A percentile compares a stretch with the other conserved stretches of the same genome.
These are phyloP conservation scores for Echiichthys vipera DNA, from an alignment of 2,797 vertebrate species.

Conservation along the genomic window DNA sequence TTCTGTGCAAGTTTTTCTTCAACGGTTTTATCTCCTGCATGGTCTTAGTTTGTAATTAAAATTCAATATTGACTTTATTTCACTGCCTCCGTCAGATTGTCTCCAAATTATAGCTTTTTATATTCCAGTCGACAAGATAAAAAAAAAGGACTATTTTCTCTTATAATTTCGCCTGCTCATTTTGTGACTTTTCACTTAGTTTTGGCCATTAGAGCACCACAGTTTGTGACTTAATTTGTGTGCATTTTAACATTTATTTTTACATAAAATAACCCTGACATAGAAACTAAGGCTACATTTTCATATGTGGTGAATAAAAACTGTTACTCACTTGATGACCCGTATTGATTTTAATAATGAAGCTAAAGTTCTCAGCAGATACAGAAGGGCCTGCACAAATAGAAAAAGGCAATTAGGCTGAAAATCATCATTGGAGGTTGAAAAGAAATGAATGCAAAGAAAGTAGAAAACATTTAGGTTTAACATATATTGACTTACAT, in stretches of 20 bases:
- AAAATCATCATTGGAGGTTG: neutral
- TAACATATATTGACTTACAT: neutral
- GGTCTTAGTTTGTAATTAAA: slow-evolving; percentile 20
- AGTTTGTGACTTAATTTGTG: neutral
- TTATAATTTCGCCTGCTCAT: neutral
- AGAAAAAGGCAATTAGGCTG: neutral
- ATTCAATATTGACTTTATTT: slow-evolving; percentile 4
- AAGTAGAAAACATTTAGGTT: neutral
- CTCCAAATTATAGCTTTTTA: slow-evolving; percentile 3
- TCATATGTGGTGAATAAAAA: neutral
- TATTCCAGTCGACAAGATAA: neutral
- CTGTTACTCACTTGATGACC: neutral
- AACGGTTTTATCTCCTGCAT: neutral
- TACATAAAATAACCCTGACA: neutral
- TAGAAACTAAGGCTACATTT: neutral
- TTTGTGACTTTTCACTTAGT: neutral
- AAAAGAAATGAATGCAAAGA: neutral
- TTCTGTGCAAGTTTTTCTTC: neutral
- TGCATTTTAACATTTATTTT: neutral
- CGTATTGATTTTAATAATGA: slow-evolving; percentile 19
- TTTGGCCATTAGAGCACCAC: neutral
- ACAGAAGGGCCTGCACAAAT: neutral
- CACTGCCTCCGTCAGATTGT: slow-evolving; percentile 9
- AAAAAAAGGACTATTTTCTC: neutral
- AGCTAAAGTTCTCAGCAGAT: neutral